Evolutionary conservation across 1,140 invertebrate genomes (phyloP).

Genomic region (Heliconius congener): DNA sequence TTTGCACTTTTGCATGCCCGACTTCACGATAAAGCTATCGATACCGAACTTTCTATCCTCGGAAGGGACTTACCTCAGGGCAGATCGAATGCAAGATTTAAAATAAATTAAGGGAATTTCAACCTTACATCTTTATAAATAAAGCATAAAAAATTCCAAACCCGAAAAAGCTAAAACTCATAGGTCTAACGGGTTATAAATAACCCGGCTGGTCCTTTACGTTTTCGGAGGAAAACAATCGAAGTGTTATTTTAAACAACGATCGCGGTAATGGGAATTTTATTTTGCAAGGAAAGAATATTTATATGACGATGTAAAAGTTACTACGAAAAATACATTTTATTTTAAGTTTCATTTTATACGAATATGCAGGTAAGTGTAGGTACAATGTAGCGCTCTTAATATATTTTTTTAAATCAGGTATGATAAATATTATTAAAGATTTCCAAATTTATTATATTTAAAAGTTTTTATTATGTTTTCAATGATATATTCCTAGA

Average conservation of each 20-base stretch:
- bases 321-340: not conserved
- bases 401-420: too few relatives aligned
- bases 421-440: too few relatives aligned
- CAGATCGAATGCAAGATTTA: slow-evolving; percentile 9
- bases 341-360: not conserved
- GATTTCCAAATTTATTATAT: too few relatives aligned
- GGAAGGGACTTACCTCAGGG: slow-evolving; percentile 40
- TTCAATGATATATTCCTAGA: too few relatives aligned
- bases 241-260: slow-evolving; percentile 19
- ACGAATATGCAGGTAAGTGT: too few relatives aligned
- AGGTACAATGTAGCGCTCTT: too few relatives aligned
- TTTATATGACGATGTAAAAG: not conserved
- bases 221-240: slow-evolving; percentile 32
- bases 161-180: slow-evolving; percentile 31
- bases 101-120: slow-evolving; percentile 15
- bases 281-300: slow-evolving; percentile 12
- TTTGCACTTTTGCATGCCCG: slow-evolving; percentile 28
- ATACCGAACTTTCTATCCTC: slow-evolving; percentile 26
- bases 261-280: slow-evolving; percentile 14
- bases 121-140: not conserved
- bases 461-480: too few relatives aligned
- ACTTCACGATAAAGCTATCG: slow-evolving; percentile 43
- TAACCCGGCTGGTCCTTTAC: slow-evolving; percentile 34
- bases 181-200: slow-evolving; percentile 38
- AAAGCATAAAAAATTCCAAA: not conserved